A percentile compares a stretch with the other conserved stretches of the same genome.
Conservation (phyloP, 2,797 vertebrate species). For the Pipistrellus pipistrellus region DNA sequence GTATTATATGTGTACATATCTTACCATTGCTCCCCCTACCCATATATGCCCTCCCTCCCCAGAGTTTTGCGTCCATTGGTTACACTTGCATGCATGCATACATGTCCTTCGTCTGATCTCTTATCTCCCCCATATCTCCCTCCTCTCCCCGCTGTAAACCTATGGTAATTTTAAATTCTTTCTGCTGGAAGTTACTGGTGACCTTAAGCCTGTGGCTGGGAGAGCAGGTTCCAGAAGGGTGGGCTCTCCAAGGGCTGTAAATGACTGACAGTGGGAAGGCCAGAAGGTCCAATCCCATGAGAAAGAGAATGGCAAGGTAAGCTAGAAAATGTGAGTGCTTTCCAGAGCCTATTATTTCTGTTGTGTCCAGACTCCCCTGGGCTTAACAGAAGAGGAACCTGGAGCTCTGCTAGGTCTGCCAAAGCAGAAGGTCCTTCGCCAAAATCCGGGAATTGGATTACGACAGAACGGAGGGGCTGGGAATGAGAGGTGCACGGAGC, state of each 20-base stretch:
- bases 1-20: too few relatives aligned
- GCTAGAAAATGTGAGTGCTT: not conserved
- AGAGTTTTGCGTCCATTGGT: too few relatives aligned
- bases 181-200: conserved; percentile 26
- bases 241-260: not conserved
- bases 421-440: not conserved
- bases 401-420: not conserved
- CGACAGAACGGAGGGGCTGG: not conserved
- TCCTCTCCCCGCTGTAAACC: too few relatives aligned
- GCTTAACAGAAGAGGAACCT: not conserved
- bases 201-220: not conserved
- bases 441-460: not conserved
- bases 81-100: too few relatives aligned
- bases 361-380: not conserved
- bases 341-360: not conserved
- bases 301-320: not conserved
- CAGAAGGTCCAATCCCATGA: not conserved
- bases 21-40: too few relatives aligned
- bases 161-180: not conserved
- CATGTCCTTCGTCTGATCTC: too few relatives aligned
- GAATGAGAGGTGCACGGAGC: not conserved
- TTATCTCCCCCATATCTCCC: too few relatives aligned
- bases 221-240: not conserved
- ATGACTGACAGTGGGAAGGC: not conserved
- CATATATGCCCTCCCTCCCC: too few relatives aligned